Conservation (phyloP, 1,140 invertebrate genomes). For the Mylabris phalerata region DNA sequence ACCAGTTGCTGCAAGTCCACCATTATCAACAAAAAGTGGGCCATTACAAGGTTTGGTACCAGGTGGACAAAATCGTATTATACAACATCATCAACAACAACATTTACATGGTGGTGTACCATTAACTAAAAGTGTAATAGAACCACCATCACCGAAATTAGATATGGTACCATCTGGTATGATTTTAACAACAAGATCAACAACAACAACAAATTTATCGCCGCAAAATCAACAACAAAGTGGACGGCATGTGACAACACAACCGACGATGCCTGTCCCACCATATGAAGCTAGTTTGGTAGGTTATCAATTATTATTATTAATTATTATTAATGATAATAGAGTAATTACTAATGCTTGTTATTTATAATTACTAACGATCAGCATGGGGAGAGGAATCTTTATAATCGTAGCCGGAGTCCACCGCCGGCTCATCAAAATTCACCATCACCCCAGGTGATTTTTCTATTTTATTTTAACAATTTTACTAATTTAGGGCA, state of each 20-base stretch:
- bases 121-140: constrained; percentile 40
- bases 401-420: constrained; percentile 52
- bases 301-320: constrained; percentile 40
- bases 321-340: background rate
- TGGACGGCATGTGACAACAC: constrained; percentile 42
- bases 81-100: constrained; percentile 3
- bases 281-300: constrained; percentile 64
- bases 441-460: constrained; percentile 70
- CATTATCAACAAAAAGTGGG: constrained; percentile 42
- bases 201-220: constrained; percentile 44
- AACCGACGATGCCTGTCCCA: constrained; percentile 50
- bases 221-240: constrained; percentile 51
- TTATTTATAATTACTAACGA: constrained; percentile 4
- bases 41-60: constrained; percentile 9
- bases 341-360: background rate
- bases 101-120: background rate
- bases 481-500: background rate
- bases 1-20: constrained; percentile 51
- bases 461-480: constrained; percentile 25
- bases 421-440: constrained; percentile 76
- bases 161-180: constrained; percentile 47
- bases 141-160: constrained; percentile 50
- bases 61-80: constrained; percentile 18
- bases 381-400: constrained; percentile 46
- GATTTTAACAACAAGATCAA: constrained; percentile 50